These are phyloP conservation scores for Taxidea taxus DNA, from an alignment of 2,113 vertebrate genomes.

Conservation along the genomic window DNA sequence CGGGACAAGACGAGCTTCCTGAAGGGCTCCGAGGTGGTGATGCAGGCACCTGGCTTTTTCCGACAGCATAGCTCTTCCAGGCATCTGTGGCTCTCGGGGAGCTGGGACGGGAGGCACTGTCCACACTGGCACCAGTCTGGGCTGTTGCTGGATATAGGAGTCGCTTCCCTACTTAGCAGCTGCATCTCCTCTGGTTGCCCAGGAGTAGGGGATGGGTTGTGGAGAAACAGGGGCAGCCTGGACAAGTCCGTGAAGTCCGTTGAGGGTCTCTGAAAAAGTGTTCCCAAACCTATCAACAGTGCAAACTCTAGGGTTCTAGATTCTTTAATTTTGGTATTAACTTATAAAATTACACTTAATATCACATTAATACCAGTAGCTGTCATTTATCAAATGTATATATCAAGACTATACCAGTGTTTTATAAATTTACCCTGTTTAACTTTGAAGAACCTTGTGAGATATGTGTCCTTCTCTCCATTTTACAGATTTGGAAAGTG, in stretches of 20 bases:
- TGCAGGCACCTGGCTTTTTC: constrained; percentile 69
- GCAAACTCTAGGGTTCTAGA: background rate
- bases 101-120: constrained; percentile 58
- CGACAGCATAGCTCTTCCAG: constrained; percentile 88
- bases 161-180: accelerated
- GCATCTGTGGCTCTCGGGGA: background rate
- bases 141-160: background rate
- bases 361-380: background rate
- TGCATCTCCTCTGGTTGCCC: background rate
- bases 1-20: constrained; percentile 80
- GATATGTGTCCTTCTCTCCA: background rate
- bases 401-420: background rate
- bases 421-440: background rate
- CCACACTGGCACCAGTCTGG: constrained; percentile 84
- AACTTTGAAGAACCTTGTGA: background rate
- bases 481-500: background rate
- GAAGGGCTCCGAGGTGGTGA: constrained; percentile 82
- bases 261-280: constrained; percentile 71
- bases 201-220: accelerated
- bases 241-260: constrained; percentile 48
- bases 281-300: constrained; percentile 17
- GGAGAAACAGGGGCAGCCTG: constrained; percentile 8
- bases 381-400: background rate
- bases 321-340: background rate
- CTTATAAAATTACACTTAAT: background rate